phyloP scores from a whole-genome alignment of 2,888 invertebrate species.

The Papilio demoleus region DNA sequence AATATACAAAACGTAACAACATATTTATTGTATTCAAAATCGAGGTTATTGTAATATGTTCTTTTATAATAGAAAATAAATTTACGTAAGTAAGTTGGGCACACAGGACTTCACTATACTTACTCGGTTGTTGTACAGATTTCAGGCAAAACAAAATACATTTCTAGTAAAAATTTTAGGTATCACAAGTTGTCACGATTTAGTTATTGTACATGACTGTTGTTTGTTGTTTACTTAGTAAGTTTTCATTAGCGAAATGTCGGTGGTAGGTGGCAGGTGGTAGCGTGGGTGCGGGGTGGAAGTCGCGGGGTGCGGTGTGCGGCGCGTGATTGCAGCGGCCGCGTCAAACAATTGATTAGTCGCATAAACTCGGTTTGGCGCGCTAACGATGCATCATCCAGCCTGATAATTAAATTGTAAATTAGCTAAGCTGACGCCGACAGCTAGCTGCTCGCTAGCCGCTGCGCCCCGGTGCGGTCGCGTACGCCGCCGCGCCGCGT shows the following conservation, averaged over 20 bases:
- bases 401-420: slow-evolving; percentile 82
- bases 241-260: slow-evolving; percentile 45
- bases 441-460: slow-evolving; percentile 61
- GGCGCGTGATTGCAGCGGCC: slow-evolving; percentile 80
- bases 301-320: slow-evolving; percentile 47
- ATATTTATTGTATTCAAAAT: not conserved
- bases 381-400: slow-evolving; percentile 82
- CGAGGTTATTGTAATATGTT: not conserved
- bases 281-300: slow-evolving; percentile 48
- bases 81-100: not conserved
- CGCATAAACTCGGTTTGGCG: slow-evolving; percentile 83
- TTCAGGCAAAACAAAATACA: not conserved
- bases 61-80: not conserved
- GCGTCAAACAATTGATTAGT: slow-evolving; percentile 84
- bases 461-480: slow-evolving; percentile 59
- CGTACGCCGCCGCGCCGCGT: slow-evolving; percentile 36
- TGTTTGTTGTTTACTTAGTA: slow-evolving; percentile 38
- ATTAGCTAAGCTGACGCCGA: slow-evolving; percentile 78
- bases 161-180: not conserved
- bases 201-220: not conserved
- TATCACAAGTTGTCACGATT: not conserved
- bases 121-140: too few species aligned
- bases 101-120: not conserved
- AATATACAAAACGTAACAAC: not conserved
- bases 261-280: slow-evolving; percentile 42